Evolutionary conservation across 1,140 invertebrate genomes (phyloP).

Genomic region (Metaphire vulgaris): DNA sequence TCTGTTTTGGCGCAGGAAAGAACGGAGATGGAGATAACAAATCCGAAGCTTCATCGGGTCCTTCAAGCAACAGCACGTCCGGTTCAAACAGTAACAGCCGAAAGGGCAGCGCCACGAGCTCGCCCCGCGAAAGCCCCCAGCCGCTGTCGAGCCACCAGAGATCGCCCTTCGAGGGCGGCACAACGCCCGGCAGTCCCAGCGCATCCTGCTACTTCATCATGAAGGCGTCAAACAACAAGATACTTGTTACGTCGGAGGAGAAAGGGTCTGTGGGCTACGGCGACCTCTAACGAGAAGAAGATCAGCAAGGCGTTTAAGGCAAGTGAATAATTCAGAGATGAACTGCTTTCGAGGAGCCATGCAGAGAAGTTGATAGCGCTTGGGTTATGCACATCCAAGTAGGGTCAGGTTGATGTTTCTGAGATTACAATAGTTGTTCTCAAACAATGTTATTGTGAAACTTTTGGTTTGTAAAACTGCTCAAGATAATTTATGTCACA

Average conservation of each 20-base stretch:
- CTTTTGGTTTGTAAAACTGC: too few relatives aligned
- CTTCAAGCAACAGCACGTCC: constrained; percentile 29
- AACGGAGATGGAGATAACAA: constrained; percentile 33
- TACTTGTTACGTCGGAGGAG: constrained; percentile 52
- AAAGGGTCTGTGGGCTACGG: constrained; percentile 54
- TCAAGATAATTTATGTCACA: too few relatives aligned
- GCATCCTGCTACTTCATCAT: constrained; percentile 53
- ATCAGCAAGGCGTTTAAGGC: constrained; percentile 53
- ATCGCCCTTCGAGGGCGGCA: background rate
- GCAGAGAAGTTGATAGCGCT: too few relatives aligned
- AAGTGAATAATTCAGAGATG: too few relatives aligned
- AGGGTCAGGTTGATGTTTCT: background rate
- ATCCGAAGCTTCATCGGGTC: constrained; percentile 31
- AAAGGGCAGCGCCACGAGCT: constrained; percentile 36
- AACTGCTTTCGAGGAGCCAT: too few relatives aligned
- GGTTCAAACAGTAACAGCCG: constrained; percentile 33
- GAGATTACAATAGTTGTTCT: too few relatives aligned
- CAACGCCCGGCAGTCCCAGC: constrained; percentile 19
- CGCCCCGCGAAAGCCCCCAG: constrained; percentile 42
- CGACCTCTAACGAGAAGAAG: constrained; percentile 52
- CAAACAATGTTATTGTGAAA: too few relatives aligned
- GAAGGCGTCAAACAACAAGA: constrained; percentile 53
- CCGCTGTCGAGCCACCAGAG: constrained; percentile 26
- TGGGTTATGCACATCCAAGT: background rate
- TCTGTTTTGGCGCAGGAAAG: too few relatives aligned